Conservation (phyloP, 2,797 vertebrate species). For the Distichodus sexfasciatus region DNA sequence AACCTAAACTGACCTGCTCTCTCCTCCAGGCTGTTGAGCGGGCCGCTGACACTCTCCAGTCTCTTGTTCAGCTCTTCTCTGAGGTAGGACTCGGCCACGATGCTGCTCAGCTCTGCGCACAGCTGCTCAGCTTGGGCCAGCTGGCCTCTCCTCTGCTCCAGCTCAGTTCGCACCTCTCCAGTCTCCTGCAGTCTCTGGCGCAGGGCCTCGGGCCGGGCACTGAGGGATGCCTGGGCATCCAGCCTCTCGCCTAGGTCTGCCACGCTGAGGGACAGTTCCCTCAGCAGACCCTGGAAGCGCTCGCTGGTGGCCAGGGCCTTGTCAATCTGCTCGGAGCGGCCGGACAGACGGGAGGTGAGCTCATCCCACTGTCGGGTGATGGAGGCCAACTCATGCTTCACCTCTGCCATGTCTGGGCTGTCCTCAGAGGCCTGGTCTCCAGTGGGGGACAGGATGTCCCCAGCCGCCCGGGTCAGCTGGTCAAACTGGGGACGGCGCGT, state of each 20-base stretch:
- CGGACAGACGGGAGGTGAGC: conserved; percentile 80
- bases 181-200: conserved; percentile 90
- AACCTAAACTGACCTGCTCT: conserved; percentile 80
- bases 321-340: conserved; percentile 87
- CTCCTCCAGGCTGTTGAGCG: conserved; percentile 90
- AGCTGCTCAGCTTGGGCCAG: conserved; percentile 82
- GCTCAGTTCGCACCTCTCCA: conserved; percentile 90
- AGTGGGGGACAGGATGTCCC: conserved; percentile 83
- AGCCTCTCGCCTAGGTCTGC: conserved; percentile 80
- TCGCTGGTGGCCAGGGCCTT: conserved; percentile 89
- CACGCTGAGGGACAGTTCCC: conserved; percentile 83
- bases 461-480: conserved; percentile 88
- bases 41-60: conserved; percentile 84
- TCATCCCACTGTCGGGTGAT: conserved; percentile 88
- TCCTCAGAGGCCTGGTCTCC: conserved; percentile 72
- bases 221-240: conserved; percentile 83
- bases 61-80: conserved; percentile 93
- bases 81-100: conserved; percentile 94
- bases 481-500: conserved; percentile 88
- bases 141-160: conserved; percentile 82
- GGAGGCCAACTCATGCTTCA: conserved; percentile 81
- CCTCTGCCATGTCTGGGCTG: conserved; percentile 75
- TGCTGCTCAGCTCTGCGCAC: conserved; percentile 84
- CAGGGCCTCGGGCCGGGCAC: conserved; percentile 89
- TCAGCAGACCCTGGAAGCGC: conserved; percentile 84